phyloP scores from a whole-genome alignment of 2,113 vertebrate genomes.

The Theristicus caerulescens region DNA sequence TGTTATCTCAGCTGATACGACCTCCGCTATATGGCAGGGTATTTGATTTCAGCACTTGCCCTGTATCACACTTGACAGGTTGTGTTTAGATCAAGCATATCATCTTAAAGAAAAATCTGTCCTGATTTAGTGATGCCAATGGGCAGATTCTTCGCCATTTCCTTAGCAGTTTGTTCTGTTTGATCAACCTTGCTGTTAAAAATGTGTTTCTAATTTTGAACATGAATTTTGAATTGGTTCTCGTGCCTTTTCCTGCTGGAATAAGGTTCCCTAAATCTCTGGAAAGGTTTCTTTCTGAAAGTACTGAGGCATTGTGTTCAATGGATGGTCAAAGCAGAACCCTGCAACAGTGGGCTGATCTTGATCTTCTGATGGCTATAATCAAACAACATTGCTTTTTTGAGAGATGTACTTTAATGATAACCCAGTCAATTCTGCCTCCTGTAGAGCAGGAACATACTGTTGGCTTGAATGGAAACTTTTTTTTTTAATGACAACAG shows the following conservation, averaged over 20 bases:
- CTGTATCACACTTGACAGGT: neutral
- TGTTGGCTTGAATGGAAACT: neutral
- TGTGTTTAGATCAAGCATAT: neutral
- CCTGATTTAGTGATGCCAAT: neutral
- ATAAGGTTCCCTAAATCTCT: neutral
- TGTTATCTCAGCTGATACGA: neutral
- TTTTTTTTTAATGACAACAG: neutral
- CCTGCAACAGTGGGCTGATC: neutral
- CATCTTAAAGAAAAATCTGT: neutral
- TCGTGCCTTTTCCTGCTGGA: neutral
- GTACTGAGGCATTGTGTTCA: rapidly evolving
- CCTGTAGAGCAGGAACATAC: neutral
- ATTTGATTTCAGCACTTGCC: neutral
- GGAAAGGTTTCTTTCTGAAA: neutral
- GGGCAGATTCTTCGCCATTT: neutral
- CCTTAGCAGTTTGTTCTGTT: neutral
- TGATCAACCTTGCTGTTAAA: neutral
- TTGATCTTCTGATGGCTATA: neutral
- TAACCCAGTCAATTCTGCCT: neutral
- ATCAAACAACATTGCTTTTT: neutral
- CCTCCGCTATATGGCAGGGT: neutral
- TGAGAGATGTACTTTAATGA: rapidly evolving
- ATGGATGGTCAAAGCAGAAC: neutral
- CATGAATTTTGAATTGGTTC: neutral
- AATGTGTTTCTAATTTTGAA: neutral